A percentile compares a stretch with the other conserved stretches of the same genome.
phyloP scores from a whole-genome alignment of 2,888 invertebrate genomes.

The Labia minor region DNA sequence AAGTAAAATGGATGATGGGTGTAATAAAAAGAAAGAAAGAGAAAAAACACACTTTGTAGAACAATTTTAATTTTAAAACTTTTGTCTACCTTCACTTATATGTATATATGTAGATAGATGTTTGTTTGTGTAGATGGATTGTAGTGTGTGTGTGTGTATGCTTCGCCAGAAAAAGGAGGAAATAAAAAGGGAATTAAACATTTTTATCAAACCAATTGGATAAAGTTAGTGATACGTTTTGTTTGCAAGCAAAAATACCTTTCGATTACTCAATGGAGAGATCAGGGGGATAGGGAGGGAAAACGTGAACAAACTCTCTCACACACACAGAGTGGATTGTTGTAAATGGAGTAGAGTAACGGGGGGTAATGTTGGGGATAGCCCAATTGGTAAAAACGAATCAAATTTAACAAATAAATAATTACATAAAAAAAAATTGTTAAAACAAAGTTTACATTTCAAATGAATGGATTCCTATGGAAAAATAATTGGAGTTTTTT shows the following conservation, averaged over 20 bases:
- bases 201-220: slow-evolving; percentile 13
- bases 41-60: not conserved
- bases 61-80: slow-evolving; percentile 13
- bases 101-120: not conserved
- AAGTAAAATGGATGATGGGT: not conserved
- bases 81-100: too few relatives aligned
- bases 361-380: not conserved
- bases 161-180: not conserved
- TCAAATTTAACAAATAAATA: slow-evolving; percentile 8
- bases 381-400: not conserved
- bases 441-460: slow-evolving; percentile 13
- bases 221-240: slow-evolving; percentile 13
- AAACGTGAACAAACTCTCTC: not conserved
- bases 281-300: too few relatives aligned
- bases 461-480: slow-evolving; percentile 7
- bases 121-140: too few relatives aligned
- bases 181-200: slow-evolving; percentile 6
- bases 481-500: slow-evolving; percentile 4
- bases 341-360: too few relatives aligned
- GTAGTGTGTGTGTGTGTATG: not conserved
- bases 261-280: not conserved
- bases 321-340: too few relatives aligned
- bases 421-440: slow-evolving; percentile 5
- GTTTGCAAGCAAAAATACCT: slow-evolving; percentile 13
- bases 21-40: not conserved